Percentiles rank a stretch among this genome's conserved stretches.
Conservation (phyloP, 1,140 invertebrate species). For the Musca domestica region DNA sequence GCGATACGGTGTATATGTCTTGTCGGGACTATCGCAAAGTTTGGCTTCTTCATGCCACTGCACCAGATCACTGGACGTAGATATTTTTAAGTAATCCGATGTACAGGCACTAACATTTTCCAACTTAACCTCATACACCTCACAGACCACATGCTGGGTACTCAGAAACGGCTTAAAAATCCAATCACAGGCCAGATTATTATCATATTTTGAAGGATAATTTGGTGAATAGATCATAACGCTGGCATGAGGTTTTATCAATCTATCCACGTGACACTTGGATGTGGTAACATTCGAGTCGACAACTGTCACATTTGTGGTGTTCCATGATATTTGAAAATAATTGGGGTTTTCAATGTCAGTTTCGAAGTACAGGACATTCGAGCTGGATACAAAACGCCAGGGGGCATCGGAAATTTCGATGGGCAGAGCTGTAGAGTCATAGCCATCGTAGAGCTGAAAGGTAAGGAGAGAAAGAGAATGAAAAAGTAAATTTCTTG, state of each 20-base stretch:
- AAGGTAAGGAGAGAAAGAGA: neutral
- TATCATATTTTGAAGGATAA: conserved; percentile 71
- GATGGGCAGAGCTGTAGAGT: conserved; percentile 62
- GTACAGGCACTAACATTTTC: conserved; percentile 59
- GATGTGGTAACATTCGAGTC: conserved; percentile 17
- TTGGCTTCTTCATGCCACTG: conserved; percentile 51
- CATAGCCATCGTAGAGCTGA: conserved; percentile 63
- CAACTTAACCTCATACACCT: conserved; percentile 58
- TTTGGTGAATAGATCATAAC: conserved; percentile 63
- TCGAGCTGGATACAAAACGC: conserved; percentile 62
- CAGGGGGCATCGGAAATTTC: conserved; percentile 51
- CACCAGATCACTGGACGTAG: conserved; percentile 32
- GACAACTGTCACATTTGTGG: conserved; percentile 39
- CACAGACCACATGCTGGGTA: conserved; percentile 60
- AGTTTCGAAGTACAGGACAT: conserved; percentile 63
- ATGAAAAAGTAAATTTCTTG: too few species aligned
- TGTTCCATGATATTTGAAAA: conserved; percentile 66
- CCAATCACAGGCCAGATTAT: conserved; percentile 77
- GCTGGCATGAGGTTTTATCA: neutral
- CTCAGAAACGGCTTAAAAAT: conserved; percentile 59
- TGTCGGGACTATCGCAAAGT: conserved; percentile 32
- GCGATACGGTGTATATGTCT: neutral
- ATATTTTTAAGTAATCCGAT: conserved; percentile 58
- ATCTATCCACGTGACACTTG: conserved; percentile 30
- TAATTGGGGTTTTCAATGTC: conserved; percentile 39